These are phyloP conservation scores for Melanargia galathea DNA, from an alignment of 2,888 invertebrate species.

Conservation along the genomic window DNA sequence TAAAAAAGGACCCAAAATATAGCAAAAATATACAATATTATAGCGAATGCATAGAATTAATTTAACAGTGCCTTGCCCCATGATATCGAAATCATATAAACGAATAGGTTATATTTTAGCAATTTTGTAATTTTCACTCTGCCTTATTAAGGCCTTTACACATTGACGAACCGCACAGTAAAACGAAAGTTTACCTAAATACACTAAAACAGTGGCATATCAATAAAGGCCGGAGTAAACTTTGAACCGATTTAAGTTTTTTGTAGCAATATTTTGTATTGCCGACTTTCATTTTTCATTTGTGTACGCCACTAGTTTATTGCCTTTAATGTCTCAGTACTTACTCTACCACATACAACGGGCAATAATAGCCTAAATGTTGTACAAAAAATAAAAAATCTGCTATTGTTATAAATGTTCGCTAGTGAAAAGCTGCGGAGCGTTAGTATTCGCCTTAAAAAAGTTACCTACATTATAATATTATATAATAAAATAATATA, in stretches of 20 bases:
- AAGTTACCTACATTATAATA: neutral
- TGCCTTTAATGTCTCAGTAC: too few relatives aligned
- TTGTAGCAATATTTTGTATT: too few relatives aligned
- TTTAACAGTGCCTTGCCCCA: constrained; percentile 42
- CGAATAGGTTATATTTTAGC: constrained; percentile 31
- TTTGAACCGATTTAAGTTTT: neutral
- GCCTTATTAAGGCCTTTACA: constrained; percentile 24
- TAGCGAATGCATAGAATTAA: constrained; percentile 37
- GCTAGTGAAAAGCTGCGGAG: neutral
- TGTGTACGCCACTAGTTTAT: too few relatives aligned
- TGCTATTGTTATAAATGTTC: too few relatives aligned
- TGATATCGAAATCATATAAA: constrained; percentile 29
- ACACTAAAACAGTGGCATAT: neutral
- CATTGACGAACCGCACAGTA: neutral
- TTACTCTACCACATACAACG: too few relatives aligned
- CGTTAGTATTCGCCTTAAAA: constrained; percentile 15
- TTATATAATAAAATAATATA: too few relatives aligned
- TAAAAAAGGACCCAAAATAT: constrained; percentile 28
- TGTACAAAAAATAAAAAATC: too few relatives aligned
- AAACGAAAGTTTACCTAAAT: neutral
- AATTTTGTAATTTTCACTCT: constrained; percentile 33
- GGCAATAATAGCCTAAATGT: too few relatives aligned
- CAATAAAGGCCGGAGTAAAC: too few relatives aligned
- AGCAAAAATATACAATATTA: constrained; percentile 36
- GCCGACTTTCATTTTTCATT: too few relatives aligned